phyloP scores from a whole-genome alignment of 2,113 vertebrate species.

The Balaenoptera acutorostrata region DNA sequence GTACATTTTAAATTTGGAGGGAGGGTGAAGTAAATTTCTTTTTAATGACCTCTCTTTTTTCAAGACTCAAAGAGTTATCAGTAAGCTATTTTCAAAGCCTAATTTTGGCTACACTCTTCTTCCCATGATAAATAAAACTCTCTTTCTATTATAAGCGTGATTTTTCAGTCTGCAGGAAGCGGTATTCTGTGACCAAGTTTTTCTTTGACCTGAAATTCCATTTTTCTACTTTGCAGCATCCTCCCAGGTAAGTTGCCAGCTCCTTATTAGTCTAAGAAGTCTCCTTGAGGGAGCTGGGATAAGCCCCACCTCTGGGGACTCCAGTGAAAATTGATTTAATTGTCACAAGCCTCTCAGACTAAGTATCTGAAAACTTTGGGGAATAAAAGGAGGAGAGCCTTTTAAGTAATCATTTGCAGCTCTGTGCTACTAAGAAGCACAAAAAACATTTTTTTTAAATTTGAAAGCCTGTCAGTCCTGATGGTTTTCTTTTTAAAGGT shows the following conservation, averaged over 20 bases:
- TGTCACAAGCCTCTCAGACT: conserved; percentile 35
- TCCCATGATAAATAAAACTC: conserved; percentile 47
- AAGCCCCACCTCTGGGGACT: background rate
- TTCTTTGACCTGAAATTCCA: conserved; percentile 48
- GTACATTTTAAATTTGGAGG: conserved; percentile 18
- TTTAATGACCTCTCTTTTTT: conserved; percentile 44
- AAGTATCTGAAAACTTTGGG: conserved; percentile 48
- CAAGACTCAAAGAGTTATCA: conserved; percentile 47
- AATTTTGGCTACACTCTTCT: conserved; percentile 46
- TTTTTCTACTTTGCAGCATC: conserved; percentile 1
- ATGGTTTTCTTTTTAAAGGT: conserved; percentile 53
- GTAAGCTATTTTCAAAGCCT: conserved; percentile 59
- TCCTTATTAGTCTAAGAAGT: conserved; percentile 21
- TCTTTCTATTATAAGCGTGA: conserved; percentile 21
- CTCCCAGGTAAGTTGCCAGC: background rate
- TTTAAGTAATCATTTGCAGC: conserved; percentile 28
- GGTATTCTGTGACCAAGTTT: conserved; percentile 37
- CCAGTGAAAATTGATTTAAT: conserved; percentile 51
- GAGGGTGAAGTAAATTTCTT: conserved; percentile 37
- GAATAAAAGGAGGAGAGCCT: background rate
- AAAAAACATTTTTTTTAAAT: background rate
- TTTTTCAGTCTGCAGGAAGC: conserved; percentile 16
- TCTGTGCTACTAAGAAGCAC: background rate
- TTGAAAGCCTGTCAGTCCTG: background rate
- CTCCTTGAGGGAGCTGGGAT: background rate